Conservation (phyloP, 2,113 vertebrate genomes). For the Phaethornis superciliosus region DNA sequence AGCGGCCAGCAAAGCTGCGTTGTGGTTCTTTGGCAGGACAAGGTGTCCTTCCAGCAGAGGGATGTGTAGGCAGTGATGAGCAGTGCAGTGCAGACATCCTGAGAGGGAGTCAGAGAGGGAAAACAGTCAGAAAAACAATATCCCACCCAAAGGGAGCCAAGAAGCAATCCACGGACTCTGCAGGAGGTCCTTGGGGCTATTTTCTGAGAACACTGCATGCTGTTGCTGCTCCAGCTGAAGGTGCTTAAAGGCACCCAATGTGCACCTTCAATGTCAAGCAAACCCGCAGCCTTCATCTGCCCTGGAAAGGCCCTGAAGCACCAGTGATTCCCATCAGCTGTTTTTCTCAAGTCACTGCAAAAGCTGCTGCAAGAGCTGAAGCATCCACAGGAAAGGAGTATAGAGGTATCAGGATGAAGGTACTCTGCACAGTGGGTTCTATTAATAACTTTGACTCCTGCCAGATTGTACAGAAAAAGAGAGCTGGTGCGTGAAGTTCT, state of each 20-base stretch:
- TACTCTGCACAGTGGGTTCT: neutral
- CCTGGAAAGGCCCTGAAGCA: neutral
- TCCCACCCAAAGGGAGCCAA: neutral
- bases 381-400: neutral
- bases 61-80: slow-evolving; percentile 90
- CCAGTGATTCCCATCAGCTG: neutral
- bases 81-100: slow-evolving; percentile 90
- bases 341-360: neutral
- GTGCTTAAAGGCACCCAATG: neutral
- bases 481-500: neutral
- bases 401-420: rapidly evolving
- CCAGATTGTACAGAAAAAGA: neutral
- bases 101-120: neutral
- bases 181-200: neutral
- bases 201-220: neutral
- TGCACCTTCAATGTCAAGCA: neutral
- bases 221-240: neutral
- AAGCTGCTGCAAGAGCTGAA: neutral
- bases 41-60: slow-evolving; percentile 93
- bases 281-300: neutral
- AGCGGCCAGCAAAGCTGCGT: slow-evolving; percentile 93
- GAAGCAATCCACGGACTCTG: neutral
- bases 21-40: slow-evolving; percentile 90
- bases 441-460: neutral
- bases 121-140: neutral